Evolutionary conservation across 2,797 vertebrate species (phyloP), one percentile per base, ranked within the genome.

Genomic region (Danionella dracula): DNA sequence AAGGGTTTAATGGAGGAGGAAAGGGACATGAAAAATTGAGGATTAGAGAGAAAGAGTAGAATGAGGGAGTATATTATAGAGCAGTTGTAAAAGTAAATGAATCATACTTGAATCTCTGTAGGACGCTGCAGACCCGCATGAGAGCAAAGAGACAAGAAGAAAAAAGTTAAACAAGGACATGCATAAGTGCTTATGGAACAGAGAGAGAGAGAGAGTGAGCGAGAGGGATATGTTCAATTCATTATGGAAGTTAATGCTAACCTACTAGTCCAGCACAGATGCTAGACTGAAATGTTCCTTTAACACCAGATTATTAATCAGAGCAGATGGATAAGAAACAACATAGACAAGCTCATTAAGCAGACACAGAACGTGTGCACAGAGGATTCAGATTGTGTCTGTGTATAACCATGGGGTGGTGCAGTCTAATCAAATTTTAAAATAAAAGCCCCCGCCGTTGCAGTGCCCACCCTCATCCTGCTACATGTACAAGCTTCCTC

Each of bases 41-140:
- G 41, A 32, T 23, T 66, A 62, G 41, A 21, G 49, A 76, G 41
- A 15, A 44, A 76, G 87, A 89, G 85, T 90, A 82, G 88, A 89
- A 87, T 91, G 89, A 88, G 84, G 91, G 88, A 51, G 54, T 69
- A 61, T 34, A 41, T 53, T 61, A 65, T 69, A 62, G 34, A 69
- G 40, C 45, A 61, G 68, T 70, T 66, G 68, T 62, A 58, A 73
- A 76, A 64, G 69, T 66, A 71, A 67, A 81, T 76, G 68, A 93
- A 92, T 92, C 91, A 87, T 99, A 98, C 94, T 99, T 97, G 96
- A 97, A 91, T 99, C 96, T 94, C 96, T 95, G 93, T 96, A 98
- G 87, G 95, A 93, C 89, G 95, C 96, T 99, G 91, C 91, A 89
- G 91, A 92, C 91, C 90, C 93, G 93, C 95, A 90, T 93, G 92